Base-by-base conservation (phyloP, 2,797 vertebrate species). In the Acropternis orthonyx region DNA sequence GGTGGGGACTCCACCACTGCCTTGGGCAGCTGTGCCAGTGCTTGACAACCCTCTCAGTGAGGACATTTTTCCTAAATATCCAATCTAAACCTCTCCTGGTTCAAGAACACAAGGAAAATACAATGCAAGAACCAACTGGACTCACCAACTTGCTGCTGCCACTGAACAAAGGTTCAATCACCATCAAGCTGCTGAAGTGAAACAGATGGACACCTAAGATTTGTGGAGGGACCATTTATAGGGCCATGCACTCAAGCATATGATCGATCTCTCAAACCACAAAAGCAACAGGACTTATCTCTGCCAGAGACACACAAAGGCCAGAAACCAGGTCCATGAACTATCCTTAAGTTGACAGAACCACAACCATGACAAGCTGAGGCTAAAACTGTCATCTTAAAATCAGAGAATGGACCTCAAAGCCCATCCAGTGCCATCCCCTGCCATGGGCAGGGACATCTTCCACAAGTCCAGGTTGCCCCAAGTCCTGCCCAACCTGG, bases 331-430 rank as follows among this genome's bases (percentile, higher is more conserved):
- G 14, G 27, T 30, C 43, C 32, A 16, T 10, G 12, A 80, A 52
- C 54, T 30, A 17, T 3, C 30, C 37, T 41, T 30, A 27, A 58
- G 22, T 0, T 65, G 59, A 36, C 9, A 32, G 59, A 59, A 23
- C 44, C 59, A 36, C 12, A 72, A 34, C 23, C 3, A 8, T 0
- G 1, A 55, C 0, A 3, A 44, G 39, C 24, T 49, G 21, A 34
- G 9, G 14, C 28, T 18, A 37, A 66, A 79, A 22, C 10, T 16
- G 48, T 24, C 56, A 63, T 5, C 46, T 34, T 0, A 17, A 46
- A 48, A 32, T 7, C 39, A 7, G 3, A 7, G 52, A 7, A 32
- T 44, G 58, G 24, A 27, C 44, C 39, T 27, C 17, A 59, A 36
- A 66, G 18, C 14, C 2, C 58, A 30, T 3, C 28, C 51, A 28